Conservation (phyloP, 2,888 invertebrate species). For the Melanargia galathea region DNA sequence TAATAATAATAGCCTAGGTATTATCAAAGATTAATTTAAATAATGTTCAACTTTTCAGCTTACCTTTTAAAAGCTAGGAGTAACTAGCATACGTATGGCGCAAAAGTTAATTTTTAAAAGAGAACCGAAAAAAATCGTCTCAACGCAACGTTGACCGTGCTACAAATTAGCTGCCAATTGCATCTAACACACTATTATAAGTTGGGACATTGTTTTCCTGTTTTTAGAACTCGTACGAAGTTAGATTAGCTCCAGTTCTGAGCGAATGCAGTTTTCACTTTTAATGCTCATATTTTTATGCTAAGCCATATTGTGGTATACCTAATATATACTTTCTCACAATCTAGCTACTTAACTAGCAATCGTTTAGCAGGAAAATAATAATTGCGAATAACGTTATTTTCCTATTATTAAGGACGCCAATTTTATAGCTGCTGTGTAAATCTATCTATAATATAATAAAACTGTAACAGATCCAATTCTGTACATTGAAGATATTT, state of each 20-base stretch:
- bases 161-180: slow-evolving; percentile 80
- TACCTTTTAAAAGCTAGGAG: not conserved
- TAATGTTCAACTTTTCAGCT: slow-evolving; percentile 4
- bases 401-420: too few relatives aligned
- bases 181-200: slow-evolving; percentile 79
- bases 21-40: not conserved
- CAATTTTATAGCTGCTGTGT: too few relatives aligned
- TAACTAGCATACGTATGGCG: not conserved
- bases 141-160: slow-evolving; percentile 60
- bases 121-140: slow-evolving; percentile 68
- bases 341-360: not conserved
- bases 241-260: slow-evolving; percentile 57
- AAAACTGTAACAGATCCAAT: too few relatives aligned
- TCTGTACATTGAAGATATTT: too few relatives aligned
- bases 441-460: too few relatives aligned
- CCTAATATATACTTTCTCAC: not conserved
- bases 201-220: slow-evolving; percentile 74
- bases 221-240: slow-evolving; percentile 69
- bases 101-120: slow-evolving; percentile 46
- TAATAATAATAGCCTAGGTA: too few relatives aligned
- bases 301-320: not conserved
- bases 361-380: not conserved
- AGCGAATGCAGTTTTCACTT: slow-evolving; percentile 40
- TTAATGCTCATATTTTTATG: slow-evolving; percentile 24
- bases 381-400: too few relatives aligned